These are phyloP conservation scores for Chiloscyllium plagiosum DNA, from an alignment of 2,113 vertebrate species.

Conservation along the genomic window DNA sequence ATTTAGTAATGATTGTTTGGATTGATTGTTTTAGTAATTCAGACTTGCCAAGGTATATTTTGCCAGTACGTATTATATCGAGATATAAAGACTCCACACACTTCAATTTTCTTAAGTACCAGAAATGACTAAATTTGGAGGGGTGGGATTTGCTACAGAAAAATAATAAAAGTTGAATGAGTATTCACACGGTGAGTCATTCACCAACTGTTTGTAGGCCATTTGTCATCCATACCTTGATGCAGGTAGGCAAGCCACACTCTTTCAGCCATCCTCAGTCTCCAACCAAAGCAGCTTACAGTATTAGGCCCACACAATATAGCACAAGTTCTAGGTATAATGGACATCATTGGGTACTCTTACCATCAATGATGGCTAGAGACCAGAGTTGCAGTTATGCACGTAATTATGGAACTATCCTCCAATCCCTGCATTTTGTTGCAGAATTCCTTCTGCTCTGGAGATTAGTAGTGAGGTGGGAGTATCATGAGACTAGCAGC, in stretches of 20 bases:
- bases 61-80: background rate
- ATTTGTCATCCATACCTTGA: background rate
- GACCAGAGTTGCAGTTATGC: background rate
- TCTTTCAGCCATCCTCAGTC: background rate
- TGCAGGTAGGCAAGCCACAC: background rate
- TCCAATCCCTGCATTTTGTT: background rate
- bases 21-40: conserved; percentile 17
- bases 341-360: background rate
- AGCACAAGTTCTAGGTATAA: background rate
- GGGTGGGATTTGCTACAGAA: background rate
- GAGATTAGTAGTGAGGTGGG: background rate
- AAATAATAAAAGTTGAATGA: background rate
- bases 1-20: background rate
- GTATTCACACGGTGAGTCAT: background rate
- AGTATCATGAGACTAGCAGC: background rate
- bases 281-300: background rate
- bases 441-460: background rate
- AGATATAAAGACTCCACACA: background rate
- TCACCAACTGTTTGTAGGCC: background rate
- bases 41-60: background rate
- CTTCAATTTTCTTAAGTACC: conserved; percentile 12
- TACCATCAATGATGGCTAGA: background rate
- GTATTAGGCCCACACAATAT: background rate
- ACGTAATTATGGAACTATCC: background rate
- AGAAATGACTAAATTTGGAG: background rate